Percentiles rank a stretch among this genome's conserved stretches.
These are phyloP conservation scores for Malurus melanocephalus DNA, from an alignment of 2,113 vertebrate species.

Conservation along the genomic window DNA sequence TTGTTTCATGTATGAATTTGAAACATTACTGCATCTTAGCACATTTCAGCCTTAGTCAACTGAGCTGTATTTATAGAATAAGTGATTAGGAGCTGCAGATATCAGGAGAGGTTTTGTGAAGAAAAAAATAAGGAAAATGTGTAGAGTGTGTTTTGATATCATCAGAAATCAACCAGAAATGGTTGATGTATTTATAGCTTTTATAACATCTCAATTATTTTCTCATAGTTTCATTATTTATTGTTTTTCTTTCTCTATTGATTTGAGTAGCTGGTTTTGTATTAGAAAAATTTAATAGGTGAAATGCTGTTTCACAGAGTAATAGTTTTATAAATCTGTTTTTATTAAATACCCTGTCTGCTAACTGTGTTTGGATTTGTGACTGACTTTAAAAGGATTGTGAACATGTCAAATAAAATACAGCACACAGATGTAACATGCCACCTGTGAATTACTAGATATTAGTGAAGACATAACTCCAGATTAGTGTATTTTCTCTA, in stretches of 20 bases:
- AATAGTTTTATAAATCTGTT: slow-evolving; percentile 36
- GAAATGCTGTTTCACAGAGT: neutral
- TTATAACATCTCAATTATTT: slow-evolving; percentile 15
- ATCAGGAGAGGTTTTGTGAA: neutral
- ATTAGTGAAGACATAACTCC: slow-evolving; percentile 50
- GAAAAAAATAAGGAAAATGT: neutral
- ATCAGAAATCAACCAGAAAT: slow-evolving; percentile 12
- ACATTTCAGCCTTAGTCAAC: slow-evolving; percentile 48
- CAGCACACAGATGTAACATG: slow-evolving; percentile 9
- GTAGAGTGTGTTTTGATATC: neutral
- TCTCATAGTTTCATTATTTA: slow-evolving; percentile 7
- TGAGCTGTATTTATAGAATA: slow-evolving; percentile 44
- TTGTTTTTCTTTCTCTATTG: neutral
- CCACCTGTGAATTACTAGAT: slow-evolving; percentile 49
- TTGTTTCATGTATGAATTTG: slow-evolving; percentile 61
- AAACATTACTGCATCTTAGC: slow-evolving; percentile 56
- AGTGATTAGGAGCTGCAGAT: neutral
- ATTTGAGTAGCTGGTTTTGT: neutral
- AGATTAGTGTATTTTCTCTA: slow-evolving; percentile 36
- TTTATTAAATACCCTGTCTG: slow-evolving; percentile 39
- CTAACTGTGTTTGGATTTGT: slow-evolving; percentile 51
- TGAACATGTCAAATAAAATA: slow-evolving; percentile 43
- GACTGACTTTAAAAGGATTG: slow-evolving; percentile 40
- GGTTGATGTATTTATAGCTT: neutral
- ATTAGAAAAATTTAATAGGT: slow-evolving; percentile 15